phyloP scores from a whole-genome alignment of 2,113 vertebrate genomes.

The Probosciger aterrimus region DNA sequence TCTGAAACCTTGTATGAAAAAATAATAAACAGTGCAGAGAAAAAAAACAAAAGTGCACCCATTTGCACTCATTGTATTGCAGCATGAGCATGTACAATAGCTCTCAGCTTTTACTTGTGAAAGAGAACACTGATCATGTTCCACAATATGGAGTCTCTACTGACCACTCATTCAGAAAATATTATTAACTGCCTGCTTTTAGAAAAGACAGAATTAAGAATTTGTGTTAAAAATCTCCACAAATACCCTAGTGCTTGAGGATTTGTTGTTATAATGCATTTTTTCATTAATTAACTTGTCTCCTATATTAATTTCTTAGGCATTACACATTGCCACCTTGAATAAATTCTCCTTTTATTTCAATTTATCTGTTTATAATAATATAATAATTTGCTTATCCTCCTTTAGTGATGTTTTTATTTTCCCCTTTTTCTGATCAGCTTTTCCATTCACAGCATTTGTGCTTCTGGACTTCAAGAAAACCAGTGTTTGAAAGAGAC shows the following conservation, averaged over 20 bases:
- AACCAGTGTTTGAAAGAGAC: background rate
- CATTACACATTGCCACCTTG: background rate
- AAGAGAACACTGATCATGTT: background rate
- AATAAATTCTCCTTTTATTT: background rate
- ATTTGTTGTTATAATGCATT: background rate
- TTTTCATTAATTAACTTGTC: background rate
- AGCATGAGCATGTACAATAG: fast-evolving
- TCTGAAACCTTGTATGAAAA: background rate
- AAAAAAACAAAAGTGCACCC: background rate
- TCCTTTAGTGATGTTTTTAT: background rate
- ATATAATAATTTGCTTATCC: background rate
- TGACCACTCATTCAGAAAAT: background rate
- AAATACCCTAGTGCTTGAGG: background rate
- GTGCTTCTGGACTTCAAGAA: background rate
- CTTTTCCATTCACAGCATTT: background rate
- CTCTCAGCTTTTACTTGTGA: background rate
- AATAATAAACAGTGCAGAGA: background rate
- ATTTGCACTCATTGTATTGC: background rate
- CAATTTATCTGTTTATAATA: background rate
- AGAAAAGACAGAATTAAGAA: background rate
- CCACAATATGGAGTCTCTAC: background rate
- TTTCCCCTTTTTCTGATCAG: background rate
- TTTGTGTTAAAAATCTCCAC: background rate
- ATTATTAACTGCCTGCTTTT: background rate
- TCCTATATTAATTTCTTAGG: background rate